phyloP scores from a whole-genome alignment of 2,888 invertebrate species.

The Hermaeophaga mercurialis region DNA sequence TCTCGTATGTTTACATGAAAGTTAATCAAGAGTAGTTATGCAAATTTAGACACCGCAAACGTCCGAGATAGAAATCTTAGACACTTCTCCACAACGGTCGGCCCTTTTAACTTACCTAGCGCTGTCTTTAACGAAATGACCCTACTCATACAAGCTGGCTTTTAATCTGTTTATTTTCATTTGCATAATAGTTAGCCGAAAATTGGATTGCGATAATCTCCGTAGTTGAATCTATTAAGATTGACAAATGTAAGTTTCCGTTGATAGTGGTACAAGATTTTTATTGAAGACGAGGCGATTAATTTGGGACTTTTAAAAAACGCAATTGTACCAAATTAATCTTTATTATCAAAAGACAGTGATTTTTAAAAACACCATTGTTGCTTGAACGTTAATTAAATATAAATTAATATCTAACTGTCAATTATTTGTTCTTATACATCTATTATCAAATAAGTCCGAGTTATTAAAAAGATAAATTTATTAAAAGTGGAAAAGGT shows the following conservation, averaged over 20 bases:
- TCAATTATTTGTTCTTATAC: too few species aligned
- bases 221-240: conserved; percentile 8
- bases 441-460: too few species aligned
- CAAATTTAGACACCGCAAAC: conserved; percentile 37
- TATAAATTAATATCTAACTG: too few species aligned
- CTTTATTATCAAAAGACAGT: too few species aligned
- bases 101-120: conserved; percentile 36
- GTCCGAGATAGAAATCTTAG: conserved; percentile 41
- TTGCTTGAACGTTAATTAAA: too few species aligned
- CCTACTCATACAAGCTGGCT: conserved; percentile 35
- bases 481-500: too few species aligned
- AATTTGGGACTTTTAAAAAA: too few species aligned
- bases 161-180: conserved; percentile 41
- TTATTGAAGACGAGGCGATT: too few species aligned
- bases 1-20: conserved; percentile 5
- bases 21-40: conserved; percentile 42
- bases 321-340: too few species aligned
- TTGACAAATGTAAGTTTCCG: conserved; percentile 4
- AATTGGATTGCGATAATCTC: conserved; percentile 19
- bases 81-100: conserved; percentile 36
- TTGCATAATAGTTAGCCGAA: conserved; percentile 33
- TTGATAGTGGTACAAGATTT: too few species aligned
- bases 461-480: too few species aligned
- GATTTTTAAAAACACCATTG: too few species aligned
- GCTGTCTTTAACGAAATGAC: conserved; percentile 35